Percentiles rank a stretch among this genome's conserved stretches.
Evolutionary conservation across 1,140 invertebrate genomes (phyloP).

Genomic region (Calliphora vicina): DNA sequence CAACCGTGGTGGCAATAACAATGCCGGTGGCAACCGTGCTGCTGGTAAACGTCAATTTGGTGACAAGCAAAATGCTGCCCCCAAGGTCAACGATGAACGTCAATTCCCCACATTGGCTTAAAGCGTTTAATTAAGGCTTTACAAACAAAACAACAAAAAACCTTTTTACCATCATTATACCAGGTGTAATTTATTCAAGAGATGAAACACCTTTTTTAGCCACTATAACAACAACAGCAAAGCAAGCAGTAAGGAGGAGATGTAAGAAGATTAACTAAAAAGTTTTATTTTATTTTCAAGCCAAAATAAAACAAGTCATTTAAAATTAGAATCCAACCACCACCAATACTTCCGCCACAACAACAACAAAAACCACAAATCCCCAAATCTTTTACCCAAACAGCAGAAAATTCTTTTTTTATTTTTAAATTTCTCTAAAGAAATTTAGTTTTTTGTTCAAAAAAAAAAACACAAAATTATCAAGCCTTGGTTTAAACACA

Average conservation of each 20-base stretch:
- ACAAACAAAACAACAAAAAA: too few relatives aligned
- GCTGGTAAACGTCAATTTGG: slow-evolving; percentile 52
- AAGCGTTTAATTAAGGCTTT: slow-evolving; percentile 45
- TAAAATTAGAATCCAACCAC: slow-evolving; percentile 15
- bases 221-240: not conserved
- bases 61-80: slow-evolving; percentile 69
- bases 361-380: not conserved
- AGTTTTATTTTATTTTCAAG: slow-evolving; percentile 27
- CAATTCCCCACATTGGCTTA: slow-evolving; percentile 93
- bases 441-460: too few relatives aligned
- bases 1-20: slow-evolving; percentile 50
- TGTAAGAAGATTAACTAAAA: not conserved
- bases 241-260: not conserved
- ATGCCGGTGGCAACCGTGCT: slow-evolving; percentile 38
- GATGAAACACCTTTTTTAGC: not conserved
- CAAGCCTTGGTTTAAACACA: not conserved
- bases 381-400: not conserved
- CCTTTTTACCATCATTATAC: too few relatives aligned
- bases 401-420: not conserved
- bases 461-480: not conserved
- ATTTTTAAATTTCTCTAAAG: too few relatives aligned
- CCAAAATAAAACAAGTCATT: slow-evolving; percentile 31
- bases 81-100: slow-evolving; percentile 93
- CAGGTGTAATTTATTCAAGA: too few relatives aligned
- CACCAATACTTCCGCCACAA: not conserved